A percentile compares a stretch with the other conserved stretches of the same genome.
Conservation (phyloP, 2,888 invertebrate species). For the Polyploca ridens region DNA sequence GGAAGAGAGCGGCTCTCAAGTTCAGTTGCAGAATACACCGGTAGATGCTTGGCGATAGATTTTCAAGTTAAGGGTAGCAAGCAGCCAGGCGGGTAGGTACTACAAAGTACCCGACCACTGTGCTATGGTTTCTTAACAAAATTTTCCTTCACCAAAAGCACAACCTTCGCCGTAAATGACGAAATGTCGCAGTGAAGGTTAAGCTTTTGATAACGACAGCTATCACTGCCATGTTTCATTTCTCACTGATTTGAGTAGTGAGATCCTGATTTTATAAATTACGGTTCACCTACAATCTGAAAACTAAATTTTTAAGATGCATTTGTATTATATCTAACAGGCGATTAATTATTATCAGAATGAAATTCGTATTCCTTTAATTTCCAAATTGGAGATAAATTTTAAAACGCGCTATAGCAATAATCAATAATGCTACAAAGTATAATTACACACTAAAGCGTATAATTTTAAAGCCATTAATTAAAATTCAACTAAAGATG, state of each 20-base stretch:
- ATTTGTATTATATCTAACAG: background rate
- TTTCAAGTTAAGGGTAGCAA: no score
- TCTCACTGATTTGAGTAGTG: background rate
- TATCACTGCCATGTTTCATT: background rate
- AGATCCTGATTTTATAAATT: background rate
- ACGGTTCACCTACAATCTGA: background rate
- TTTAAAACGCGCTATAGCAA: conserved; percentile 67
- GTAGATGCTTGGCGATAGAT: no score
- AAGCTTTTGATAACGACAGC: no score
- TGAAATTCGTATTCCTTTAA: conserved; percentile 24
- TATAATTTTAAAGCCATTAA: conserved; percentile 80
- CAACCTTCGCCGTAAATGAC: no score
- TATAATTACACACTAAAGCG: conserved; percentile 73
- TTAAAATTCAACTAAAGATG: conserved; percentile 82
- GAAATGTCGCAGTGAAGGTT: no score
- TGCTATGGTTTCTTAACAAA: no score
- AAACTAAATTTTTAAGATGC: background rate
- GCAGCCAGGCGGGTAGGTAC: no score
- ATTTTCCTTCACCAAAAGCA: no score
- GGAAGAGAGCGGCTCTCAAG: no score
- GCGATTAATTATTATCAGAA: background rate
- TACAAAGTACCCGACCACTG: no score
- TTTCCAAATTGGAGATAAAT: conserved; percentile 44
- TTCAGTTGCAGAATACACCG: no score
- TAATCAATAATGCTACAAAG: conserved; percentile 71